phyloP scores from a whole-genome alignment of 2,797 vertebrate species.

The Tragopan temminckii region DNA sequence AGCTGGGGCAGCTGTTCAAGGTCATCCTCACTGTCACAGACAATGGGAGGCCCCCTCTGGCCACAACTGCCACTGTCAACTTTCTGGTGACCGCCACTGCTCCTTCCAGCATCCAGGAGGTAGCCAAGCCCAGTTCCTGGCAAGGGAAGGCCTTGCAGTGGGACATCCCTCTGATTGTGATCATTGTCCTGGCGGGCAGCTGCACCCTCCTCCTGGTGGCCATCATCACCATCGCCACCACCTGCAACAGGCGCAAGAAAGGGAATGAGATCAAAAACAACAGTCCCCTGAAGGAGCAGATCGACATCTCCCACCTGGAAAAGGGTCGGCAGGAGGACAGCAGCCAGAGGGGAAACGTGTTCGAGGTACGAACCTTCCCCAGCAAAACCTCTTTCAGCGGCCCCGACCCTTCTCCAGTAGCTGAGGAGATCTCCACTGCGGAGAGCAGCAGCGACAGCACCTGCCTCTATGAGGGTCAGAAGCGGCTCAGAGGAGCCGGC shows the following conservation, averaged over 20 bases:
- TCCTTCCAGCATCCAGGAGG: conserved; percentile 83
- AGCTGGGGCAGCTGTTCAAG: conserved; percentile 86
- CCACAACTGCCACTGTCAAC: conserved; percentile 88
- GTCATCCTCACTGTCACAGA: conserved; percentile 89
- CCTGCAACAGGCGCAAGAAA: conserved; percentile 90
- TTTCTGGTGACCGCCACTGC: conserved; percentile 88
- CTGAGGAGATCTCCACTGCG: conserved; percentile 82
- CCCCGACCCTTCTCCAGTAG: conserved; percentile 83
- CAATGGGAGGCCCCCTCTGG: conserved; percentile 88
- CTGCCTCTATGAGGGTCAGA: conserved; percentile 89
- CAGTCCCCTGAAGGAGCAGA: conserved; percentile 84
- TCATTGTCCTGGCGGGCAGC: conserved; percentile 93
- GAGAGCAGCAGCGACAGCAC: conserved; percentile 83
- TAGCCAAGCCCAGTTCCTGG: conserved; percentile 80
- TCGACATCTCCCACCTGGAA: conserved; percentile 86
- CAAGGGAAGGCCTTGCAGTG: conserved; percentile 85
- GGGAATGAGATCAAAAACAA: conserved; percentile 81
- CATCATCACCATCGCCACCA: conserved; percentile 93
- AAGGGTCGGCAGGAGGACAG: conserved; percentile 85
- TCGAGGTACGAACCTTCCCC: conserved; percentile 90
- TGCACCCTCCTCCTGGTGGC: conserved; percentile 93
- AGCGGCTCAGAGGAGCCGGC: conserved; percentile 86
- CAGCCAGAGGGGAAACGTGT: conserved; percentile 87
- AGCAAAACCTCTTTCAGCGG: conserved; percentile 86
- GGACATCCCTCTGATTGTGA: conserved; percentile 93